phyloP scores from a whole-genome alignment of 2,888 invertebrate species.

The Dione juno region DNA sequence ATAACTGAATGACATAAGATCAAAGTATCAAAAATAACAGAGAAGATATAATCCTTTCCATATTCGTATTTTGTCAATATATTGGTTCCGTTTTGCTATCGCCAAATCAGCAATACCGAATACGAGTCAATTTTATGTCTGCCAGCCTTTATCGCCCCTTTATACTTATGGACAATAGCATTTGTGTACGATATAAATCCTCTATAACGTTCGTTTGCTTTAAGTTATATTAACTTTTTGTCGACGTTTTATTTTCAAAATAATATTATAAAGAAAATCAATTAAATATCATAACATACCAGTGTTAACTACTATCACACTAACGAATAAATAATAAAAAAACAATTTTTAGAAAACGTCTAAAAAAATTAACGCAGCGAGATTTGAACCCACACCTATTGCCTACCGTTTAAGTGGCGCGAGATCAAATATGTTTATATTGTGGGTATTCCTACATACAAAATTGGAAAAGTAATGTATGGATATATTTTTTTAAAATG shows the following conservation, averaged over 20 bases:
- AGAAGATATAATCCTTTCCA: background rate
- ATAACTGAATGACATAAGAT: slow-evolving; percentile 2
- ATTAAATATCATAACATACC: too few relatives aligned
- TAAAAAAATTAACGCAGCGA: too few relatives aligned
- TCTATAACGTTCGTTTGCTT: slow-evolving; percentile 11
- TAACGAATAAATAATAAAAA: too few relatives aligned
- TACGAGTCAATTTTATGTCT: slow-evolving; percentile 22
- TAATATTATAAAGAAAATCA: background rate
- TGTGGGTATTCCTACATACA: background rate
- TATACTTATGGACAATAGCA: slow-evolving; percentile 21
- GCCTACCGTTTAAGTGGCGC: too few relatives aligned
- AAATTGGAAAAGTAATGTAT: too few relatives aligned
- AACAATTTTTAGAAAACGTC: too few relatives aligned
- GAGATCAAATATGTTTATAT: background rate
- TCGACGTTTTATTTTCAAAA: slow-evolving; percentile 5
- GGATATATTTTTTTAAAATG: background rate
- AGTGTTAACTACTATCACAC: too few relatives aligned
- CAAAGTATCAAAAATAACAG: slow-evolving; percentile 4
- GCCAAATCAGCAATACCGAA: slow-evolving; percentile 24
- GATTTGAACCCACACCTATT: too few relatives aligned
- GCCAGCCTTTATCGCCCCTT: slow-evolving; percentile 27
- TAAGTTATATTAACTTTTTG: slow-evolving; percentile 9
- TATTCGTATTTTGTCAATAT: slow-evolving; percentile 25
- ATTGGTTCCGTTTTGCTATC: slow-evolving; percentile 16
- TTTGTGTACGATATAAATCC: slow-evolving; percentile 22